A percentile compares a stretch with the other conserved stretches of the same genome.
phyloP scores from a whole-genome alignment of 2,888 invertebrate species.

The Julus scandinavius region DNA sequence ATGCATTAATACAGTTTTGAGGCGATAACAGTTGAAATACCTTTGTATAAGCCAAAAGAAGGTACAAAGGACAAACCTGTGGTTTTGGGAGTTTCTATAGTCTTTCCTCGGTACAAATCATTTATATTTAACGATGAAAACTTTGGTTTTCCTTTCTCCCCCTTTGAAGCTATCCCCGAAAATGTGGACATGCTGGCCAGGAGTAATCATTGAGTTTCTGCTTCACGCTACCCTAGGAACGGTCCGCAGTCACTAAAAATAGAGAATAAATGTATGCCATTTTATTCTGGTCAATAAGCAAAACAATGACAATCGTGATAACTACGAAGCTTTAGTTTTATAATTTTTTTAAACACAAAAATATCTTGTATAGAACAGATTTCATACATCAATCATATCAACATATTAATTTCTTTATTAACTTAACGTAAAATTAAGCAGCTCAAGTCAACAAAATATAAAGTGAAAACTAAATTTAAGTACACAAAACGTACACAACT shows the following conservation, averaged over 20 bases:
- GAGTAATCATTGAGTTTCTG: constrained; percentile 89
- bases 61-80: constrained; percentile 62
- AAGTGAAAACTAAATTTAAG: too few relatives aligned
- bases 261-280: constrained; percentile 15
- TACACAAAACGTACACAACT: too few relatives aligned
- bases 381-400: too few relatives aligned
- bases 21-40: not conserved
- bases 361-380: too few relatives aligned
- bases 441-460: too few relatives aligned
- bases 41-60: not conserved
- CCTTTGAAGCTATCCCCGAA: constrained; percentile 85
- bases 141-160: constrained; percentile 93
- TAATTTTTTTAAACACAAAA: too few relatives aligned
- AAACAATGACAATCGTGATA: too few relatives aligned
- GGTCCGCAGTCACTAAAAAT: constrained; percentile 62
- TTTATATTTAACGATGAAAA: constrained; percentile 98
- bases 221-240: constrained; percentile 77
- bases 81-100: constrained; percentile 67
- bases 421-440: too few relatives aligned
- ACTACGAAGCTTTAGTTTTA: too few relatives aligned
- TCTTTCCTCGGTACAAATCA: constrained; percentile 87
- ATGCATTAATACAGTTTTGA: constrained; percentile 9
- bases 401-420: too few relatives aligned
- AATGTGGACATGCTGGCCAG: constrained; percentile 97
- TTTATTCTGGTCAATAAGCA: too few relatives aligned